phyloP scores from a whole-genome alignment of 2,797 vertebrate genomes.

The Helostoma temminkii region DNA sequence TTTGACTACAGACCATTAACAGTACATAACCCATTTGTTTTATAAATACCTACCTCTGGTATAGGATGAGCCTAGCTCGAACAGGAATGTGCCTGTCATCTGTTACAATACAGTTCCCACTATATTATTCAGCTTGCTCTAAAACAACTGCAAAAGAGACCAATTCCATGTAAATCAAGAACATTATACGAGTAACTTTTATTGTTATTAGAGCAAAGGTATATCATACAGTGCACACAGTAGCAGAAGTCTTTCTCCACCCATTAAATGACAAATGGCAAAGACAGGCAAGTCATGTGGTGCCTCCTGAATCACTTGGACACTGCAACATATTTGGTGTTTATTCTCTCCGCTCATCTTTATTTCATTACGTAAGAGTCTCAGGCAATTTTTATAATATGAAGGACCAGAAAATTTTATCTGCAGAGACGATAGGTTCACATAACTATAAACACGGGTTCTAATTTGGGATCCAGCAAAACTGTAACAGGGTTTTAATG shows the following conservation, averaged over 20 bases:
- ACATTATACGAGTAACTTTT: slow-evolving; percentile 6
- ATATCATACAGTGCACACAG: slow-evolving; percentile 7
- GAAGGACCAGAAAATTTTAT: slow-evolving; percentile 6
- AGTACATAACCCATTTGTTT: slow-evolving; percentile 18
- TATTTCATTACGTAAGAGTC: slow-evolving; percentile 30
- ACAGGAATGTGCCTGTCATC: slow-evolving; percentile 24
- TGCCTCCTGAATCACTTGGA: slow-evolving; percentile 13
- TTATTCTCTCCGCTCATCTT: slow-evolving; percentile 24
- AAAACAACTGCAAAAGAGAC: slow-evolving; percentile 33
- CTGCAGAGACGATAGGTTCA: slow-evolving; percentile 3
- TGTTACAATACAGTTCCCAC: slow-evolving; percentile 30
- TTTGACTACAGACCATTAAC: slow-evolving; percentile 10
- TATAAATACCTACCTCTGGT: slow-evolving; percentile 29
- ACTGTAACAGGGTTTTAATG: slow-evolving; percentile 1
- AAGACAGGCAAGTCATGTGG: slow-evolving; percentile 4
- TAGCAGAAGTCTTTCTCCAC: slow-evolving; percentile 1
- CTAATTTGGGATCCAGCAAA: slow-evolving; percentile 2
- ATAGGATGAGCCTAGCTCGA: slow-evolving; percentile 5
- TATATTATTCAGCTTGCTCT: slow-evolving; percentile 28
- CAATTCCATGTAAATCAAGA: slow-evolving; percentile 19
- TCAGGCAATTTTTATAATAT: slow-evolving; percentile 16
- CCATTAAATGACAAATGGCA: not conserved
- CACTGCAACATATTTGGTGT: slow-evolving; percentile 10
- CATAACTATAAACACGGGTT: not conserved
- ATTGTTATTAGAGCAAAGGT: slow-evolving; percentile 4